Conservation (phyloP, 2,888 invertebrate genomes). For the Clistopyga incitator region DNA sequence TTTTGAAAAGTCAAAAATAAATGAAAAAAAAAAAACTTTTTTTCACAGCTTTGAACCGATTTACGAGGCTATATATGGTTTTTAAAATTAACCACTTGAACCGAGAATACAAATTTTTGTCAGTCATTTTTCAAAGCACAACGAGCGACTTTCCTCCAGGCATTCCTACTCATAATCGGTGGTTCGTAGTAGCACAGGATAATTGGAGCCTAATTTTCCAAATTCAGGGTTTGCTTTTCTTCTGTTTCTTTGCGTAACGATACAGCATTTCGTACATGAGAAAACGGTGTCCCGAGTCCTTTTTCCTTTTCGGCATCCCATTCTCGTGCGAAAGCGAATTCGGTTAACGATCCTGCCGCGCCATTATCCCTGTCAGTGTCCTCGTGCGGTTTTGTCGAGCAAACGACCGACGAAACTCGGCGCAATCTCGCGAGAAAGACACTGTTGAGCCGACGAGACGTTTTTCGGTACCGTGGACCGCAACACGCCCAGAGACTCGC, state of each 20-base stretch:
- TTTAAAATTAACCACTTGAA: background rate
- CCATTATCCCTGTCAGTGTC: constrained; percentile 75
- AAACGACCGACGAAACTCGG: constrained; percentile 71
- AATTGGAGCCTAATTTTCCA: constrained; percentile 62
- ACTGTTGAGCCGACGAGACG: constrained; percentile 12
- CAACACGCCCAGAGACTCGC: constrained; percentile 59
- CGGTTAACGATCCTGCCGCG: constrained; percentile 67
- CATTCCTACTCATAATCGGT: constrained; percentile 12
- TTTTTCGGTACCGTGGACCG: constrained; percentile 59
- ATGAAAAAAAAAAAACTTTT: background rate
- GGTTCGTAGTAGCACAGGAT: constrained; percentile 40
- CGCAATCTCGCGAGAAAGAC: constrained; percentile 65
- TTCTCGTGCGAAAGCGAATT: constrained; percentile 66
- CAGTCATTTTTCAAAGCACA: background rate
- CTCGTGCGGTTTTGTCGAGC: constrained; percentile 68
- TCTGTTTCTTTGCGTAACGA: constrained; percentile 43
- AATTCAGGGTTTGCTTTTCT: constrained; percentile 59
- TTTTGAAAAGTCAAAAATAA: background rate
- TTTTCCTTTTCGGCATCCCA: constrained; percentile 47
- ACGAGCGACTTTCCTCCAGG: constrained; percentile 14
- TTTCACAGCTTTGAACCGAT: background rate
- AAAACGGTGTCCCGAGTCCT: constrained; percentile 58
- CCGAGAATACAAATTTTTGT: constrained; percentile 9
- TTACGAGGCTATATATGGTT: background rate
- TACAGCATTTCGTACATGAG: constrained; percentile 31